Conservation (phyloP, 35 echinoderm and acorn worm genomes). For the Apostichopus californicus region DNA sequence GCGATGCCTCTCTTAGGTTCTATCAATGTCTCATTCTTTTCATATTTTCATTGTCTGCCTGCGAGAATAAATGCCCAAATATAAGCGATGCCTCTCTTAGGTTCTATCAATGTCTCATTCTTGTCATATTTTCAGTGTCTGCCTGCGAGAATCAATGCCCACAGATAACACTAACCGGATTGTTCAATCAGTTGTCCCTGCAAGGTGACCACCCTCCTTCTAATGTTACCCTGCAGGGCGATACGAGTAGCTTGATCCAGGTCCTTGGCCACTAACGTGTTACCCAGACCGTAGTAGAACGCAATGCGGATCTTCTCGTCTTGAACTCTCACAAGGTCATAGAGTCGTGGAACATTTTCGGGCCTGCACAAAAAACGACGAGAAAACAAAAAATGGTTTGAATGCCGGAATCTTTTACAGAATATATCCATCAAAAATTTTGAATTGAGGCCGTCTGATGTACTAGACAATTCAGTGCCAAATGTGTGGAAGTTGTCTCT, state of each 20-base stretch:
- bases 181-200: constrained; percentile 89
- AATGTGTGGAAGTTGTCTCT: too few species aligned
- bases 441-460: too few species aligned
- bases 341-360: constrained; percentile 91
- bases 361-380: constrained; percentile 59
- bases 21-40: too few species aligned
- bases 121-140: too few species aligned
- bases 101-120: too few species aligned
- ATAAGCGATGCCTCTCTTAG: too few species aligned
- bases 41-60: not conserved
- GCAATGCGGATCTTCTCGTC: constrained; percentile 73
- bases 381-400: too few species aligned
- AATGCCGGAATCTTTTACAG: too few species aligned
- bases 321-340: constrained; percentile 83
- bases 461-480: too few species aligned
- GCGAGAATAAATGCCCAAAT: not conserved
- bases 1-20: too few species aligned
- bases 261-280: constrained; percentile 95
- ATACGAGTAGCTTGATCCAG: constrained; percentile 95
- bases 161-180: constrained; percentile 60
- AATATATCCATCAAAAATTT: too few species aligned
- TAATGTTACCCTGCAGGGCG: constrained; percentile 78
- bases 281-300: constrained; percentile 92
- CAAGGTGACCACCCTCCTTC: constrained; percentile 85
- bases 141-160: not conserved